Conservation (phyloP, 1,140 invertebrate species). For the Aradophagus sp. region DNA sequence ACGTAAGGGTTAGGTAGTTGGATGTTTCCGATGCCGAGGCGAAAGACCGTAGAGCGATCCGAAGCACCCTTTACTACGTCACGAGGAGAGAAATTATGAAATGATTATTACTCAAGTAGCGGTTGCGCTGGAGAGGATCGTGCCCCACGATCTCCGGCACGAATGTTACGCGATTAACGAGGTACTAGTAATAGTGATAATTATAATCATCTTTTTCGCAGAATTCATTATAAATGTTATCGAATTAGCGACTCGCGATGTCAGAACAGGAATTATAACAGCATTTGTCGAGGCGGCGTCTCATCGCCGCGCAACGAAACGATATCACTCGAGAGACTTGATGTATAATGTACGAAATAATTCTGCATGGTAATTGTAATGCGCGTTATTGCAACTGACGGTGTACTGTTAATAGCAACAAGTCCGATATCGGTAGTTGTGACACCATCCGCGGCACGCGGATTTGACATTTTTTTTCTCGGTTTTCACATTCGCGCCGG, state of each 20-base stretch:
- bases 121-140: constrained; percentile 23
- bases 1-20: too few relatives aligned
- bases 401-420: constrained; percentile 30
- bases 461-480: constrained; percentile 6
- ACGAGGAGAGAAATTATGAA: constrained; percentile 24
- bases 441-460: constrained; percentile 24
- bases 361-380: constrained; percentile 52
- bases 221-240: constrained; percentile 47
- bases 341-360: constrained; percentile 37
- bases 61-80: too few relatives aligned
- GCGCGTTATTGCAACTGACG: constrained; percentile 39
- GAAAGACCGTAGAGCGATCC: constrained; percentile 1
- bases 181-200: constrained; percentile 29
- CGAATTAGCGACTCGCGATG: constrained; percentile 28
- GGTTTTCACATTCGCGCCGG: constrained; percentile 6
- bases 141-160: constrained; percentile 16
- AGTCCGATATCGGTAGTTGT: constrained; percentile 2
- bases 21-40: neutral
- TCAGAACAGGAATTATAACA: constrained; percentile 21
- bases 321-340: constrained; percentile 24
- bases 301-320: constrained; percentile 17
- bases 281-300: constrained; percentile 3
- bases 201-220: constrained; percentile 20
- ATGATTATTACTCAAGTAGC: constrained; percentile 19
- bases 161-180: constrained; percentile 33